Percentiles rank a stretch among this genome's conserved stretches.
Conservation (phyloP, 2,888 invertebrate genomes). For the Pyrochroa serraticornis region DNA sequence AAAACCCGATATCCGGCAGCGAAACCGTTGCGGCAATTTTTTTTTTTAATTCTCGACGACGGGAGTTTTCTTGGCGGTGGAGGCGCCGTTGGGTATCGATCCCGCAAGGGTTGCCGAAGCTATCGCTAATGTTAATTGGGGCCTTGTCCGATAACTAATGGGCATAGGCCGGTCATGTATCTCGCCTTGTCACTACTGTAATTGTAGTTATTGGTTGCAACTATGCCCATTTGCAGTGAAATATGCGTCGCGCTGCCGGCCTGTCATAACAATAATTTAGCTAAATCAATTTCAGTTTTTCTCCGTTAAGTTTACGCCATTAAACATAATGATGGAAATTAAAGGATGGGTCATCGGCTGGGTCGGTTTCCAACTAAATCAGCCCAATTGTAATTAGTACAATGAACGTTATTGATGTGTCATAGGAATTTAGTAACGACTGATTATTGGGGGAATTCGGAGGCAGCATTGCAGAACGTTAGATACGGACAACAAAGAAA, state of each 20-base stretch:
- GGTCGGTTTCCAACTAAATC: slow-evolving; percentile 55
- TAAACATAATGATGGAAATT: slow-evolving; percentile 57
- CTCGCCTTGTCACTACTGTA: slow-evolving; percentile 56
- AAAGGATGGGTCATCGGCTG: slow-evolving; percentile 53
- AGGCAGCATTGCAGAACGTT: slow-evolving; percentile 49
- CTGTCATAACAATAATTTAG: slow-evolving; percentile 58
- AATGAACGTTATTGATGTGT: slow-evolving; percentile 56
- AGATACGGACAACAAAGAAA: slow-evolving; percentile 46
- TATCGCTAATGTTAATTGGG: slow-evolving; percentile 50
- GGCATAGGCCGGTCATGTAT: slow-evolving; percentile 52
- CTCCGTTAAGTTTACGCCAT: slow-evolving; percentile 55
- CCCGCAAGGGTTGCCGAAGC: slow-evolving; percentile 25
- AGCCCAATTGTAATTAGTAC: slow-evolving; percentile 56
- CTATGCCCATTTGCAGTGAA: slow-evolving; percentile 57
- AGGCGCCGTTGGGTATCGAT: too few relatives aligned
- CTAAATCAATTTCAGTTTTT: slow-evolving; percentile 56
- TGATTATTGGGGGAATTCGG: slow-evolving; percentile 47
- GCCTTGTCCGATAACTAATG: slow-evolving; percentile 53
- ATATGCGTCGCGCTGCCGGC: slow-evolving; percentile 52
- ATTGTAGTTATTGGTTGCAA: slow-evolving; percentile 58
- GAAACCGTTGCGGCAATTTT: too few relatives aligned
- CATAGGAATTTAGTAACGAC: slow-evolving; percentile 52
- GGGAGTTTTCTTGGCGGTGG: too few relatives aligned
- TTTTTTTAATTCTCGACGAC: too few relatives aligned
- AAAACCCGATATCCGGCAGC: too few relatives aligned